Evolutionary conservation across 2,797 vertebrate genomes (phyloP), one percentile per base, ranked within the genome.

Genomic region (Eleutherodactylus coqui): DNA sequence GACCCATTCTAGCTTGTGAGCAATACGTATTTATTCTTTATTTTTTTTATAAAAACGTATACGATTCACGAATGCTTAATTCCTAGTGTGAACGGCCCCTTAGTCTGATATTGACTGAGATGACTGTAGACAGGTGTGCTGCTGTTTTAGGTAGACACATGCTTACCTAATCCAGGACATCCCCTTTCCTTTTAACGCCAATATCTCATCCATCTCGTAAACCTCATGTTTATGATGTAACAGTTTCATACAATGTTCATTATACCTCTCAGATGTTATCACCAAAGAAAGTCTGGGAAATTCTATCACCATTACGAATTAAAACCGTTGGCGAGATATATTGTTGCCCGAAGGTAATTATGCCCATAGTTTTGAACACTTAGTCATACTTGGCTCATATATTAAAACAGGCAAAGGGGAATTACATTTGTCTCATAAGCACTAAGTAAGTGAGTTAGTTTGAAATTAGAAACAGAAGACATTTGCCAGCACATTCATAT

Each of bases 351-450:
- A 84, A 90, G 90, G 91, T 91, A 92, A 93, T 88, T 92, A 92
- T 91, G 88, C 92, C 83, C 86, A 82, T 67, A 19, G 91, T 88
- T 91, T 90, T 88, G 90, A 89, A 83, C 29, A 85, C 84, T 93
- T 92, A 93, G 90, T 93, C 93, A 94, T 88, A 89, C 88, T 89
- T 94, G 93, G 94, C 91, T 93, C 93, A 92, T 76, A 87, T 90
- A 90, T 90, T 45, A 73, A 92, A 91, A 88, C 91, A 89, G 62
- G 83, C 89, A 89, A 90, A 88, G 91, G 91, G 92, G 92, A 91
- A 90, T 89, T 90, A 89, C 91, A 87, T 91, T 90, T 83, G 73
- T 58, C 38, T 58, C 53, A 29, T 41, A 75, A 83, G n/a, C 36
- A 62, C 27, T 62, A 43, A 75, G 75, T 75, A 83, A 53, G 62